Conservation (phyloP, 2,888 invertebrate species). For the Amphiduros pacificus region DNA sequence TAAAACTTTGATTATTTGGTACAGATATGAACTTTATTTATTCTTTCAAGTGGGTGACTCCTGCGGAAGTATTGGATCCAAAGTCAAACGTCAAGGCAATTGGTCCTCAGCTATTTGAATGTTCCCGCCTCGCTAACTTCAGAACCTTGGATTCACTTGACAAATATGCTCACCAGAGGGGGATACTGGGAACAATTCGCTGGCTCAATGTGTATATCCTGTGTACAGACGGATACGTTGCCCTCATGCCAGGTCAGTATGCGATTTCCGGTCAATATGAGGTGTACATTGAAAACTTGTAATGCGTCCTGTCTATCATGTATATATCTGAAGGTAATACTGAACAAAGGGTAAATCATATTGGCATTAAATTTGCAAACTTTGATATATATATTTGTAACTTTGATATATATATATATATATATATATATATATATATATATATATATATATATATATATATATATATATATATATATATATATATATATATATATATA, state of each 20-base stretch:
- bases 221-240: conserved; percentile 6
- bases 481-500: no score
- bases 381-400: not conserved
- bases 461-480: no score
- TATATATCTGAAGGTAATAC: not conserved
- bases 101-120: conserved; percentile 13
- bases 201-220: not conserved
- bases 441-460: no score
- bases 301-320: not conserved
- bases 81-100: not conserved
- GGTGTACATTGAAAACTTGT: not conserved
- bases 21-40: not conserved
- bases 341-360: not conserved
- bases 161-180: conserved; percentile 2
- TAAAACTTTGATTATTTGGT: not conserved
- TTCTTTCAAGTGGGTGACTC: conserved; percentile 16
- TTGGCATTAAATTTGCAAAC: not conserved
- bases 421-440: not conserved
- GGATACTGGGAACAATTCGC: conserved; percentile 4
- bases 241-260: conserved; percentile 7
- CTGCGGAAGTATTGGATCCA: conserved; percentile 3
- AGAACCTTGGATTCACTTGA: not conserved
- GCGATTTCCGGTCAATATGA: no score
- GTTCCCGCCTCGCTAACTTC: conserved; percentile 15
- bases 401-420: not conserved